Conservation (phyloP, 2,888 invertebrate genomes). For the Scaptomyza cyrtandrae region DNA sequence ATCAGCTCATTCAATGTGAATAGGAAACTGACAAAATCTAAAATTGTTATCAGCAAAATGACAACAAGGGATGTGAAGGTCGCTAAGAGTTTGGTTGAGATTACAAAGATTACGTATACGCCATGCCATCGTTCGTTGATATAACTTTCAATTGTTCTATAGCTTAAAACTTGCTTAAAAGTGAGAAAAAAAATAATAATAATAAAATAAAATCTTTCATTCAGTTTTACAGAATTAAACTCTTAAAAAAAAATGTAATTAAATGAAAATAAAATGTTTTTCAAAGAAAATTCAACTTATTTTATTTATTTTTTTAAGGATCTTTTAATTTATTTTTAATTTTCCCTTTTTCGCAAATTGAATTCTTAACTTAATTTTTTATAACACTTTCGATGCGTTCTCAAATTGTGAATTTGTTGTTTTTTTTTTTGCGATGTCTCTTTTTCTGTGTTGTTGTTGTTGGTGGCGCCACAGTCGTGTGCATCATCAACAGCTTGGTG, state of each 20-base stretch:
- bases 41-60: background rate
- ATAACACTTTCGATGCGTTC: slow-evolving; percentile 31
- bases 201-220: no score
- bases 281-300: no score
- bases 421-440: slow-evolving; percentile 6
- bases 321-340: no score
- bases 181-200: no score
- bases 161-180: no score
- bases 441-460: background rate
- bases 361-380: background rate
- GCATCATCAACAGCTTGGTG: slow-evolving; percentile 7
- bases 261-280: no score
- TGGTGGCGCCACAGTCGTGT: slow-evolving; percentile 35
- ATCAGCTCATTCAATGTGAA: background rate
- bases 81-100: background rate
- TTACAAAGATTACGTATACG: background rate
- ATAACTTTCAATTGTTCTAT: no score
- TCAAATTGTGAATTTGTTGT: slow-evolving; percentile 24
- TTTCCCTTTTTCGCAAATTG: no score
- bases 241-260: no score
- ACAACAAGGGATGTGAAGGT: background rate
- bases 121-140: background rate
- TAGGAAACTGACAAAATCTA: slow-evolving; percentile 1
- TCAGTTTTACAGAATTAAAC: no score
- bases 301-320: no score